Evolutionary conservation across 2,113 vertebrate genomes (phyloP).

Genomic region (Mesoclemmys tuberculata): DNA sequence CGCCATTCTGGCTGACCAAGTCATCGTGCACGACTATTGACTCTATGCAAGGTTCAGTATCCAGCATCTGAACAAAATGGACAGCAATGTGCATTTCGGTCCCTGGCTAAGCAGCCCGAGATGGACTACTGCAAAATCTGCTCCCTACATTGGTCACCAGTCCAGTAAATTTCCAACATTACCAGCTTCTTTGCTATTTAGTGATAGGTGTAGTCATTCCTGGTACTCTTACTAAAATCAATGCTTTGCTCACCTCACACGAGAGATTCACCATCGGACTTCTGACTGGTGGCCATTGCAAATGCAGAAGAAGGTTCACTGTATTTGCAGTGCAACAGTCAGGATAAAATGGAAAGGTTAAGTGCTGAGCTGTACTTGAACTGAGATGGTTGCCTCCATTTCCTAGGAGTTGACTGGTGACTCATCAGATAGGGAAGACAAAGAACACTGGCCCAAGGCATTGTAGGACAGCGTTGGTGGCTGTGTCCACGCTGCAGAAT

Average conservation of each 20-base stretch:
- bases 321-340: not conserved
- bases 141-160: too few species aligned
- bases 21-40: too few species aligned
- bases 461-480: not conserved
- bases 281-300: not conserved
- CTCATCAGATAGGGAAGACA: not conserved
- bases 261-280: too few species aligned
- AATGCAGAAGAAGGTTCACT: not conserved
- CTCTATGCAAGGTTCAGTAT: not conserved
- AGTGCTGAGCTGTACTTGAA: not conserved
- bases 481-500: not conserved
- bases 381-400: not conserved
- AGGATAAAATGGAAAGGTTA: not conserved
- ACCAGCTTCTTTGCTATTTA: too few species aligned
- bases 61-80: not conserved
- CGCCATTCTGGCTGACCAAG: not conserved
- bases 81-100: too few species aligned
- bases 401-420: not conserved
- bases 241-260: too few species aligned
- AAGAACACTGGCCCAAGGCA: not conserved
- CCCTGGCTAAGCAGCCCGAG: too few species aligned
- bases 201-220: too few species aligned
- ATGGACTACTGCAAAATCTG: too few species aligned
- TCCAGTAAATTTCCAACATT: too few species aligned
- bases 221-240: too few species aligned